Conservation (phyloP, 2,888 invertebrate species). For the Tridacna gigas region DNA sequence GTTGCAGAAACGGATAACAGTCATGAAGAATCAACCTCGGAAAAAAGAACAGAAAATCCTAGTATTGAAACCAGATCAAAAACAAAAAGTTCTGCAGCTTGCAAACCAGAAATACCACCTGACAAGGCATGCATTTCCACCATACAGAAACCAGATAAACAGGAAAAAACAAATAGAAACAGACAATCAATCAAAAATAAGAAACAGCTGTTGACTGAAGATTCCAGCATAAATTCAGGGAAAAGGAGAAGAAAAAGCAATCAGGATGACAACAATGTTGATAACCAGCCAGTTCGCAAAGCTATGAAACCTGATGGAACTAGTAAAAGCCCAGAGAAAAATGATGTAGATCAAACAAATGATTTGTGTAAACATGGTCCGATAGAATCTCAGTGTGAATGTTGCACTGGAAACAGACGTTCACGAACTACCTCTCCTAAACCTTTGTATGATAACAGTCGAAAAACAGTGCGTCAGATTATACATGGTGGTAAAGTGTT, state of each 20-base stretch:
- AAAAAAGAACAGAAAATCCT: background rate
- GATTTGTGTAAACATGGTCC: conserved; percentile 19
- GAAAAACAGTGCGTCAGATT: conserved; percentile 46
- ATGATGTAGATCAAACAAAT: background rate
- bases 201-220: background rate
- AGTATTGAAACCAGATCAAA: conserved; percentile 5
- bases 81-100: conserved; percentile 32
- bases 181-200: conserved; percentile 13
- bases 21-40: background rate
- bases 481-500: conserved; percentile 62
- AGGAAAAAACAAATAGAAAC: conserved; percentile 5
- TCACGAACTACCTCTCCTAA: conserved; percentile 4
- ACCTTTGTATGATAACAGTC: conserved; percentile 19
- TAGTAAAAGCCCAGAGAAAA: conserved; percentile 21
- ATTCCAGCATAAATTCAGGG: background rate
- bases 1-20: too few relatives aligned
- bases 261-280: background rate
- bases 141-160: background rate
- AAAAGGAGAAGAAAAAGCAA: background rate
- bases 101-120: conserved; percentile 6
- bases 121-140: background rate
- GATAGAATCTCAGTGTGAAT: background rate
- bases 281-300: background rate
- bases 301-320: conserved; percentile 55
- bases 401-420: background rate